Base-by-base conservation (phyloP, 2,797 vertebrate species). In the Cossypha heuglini region DNA sequence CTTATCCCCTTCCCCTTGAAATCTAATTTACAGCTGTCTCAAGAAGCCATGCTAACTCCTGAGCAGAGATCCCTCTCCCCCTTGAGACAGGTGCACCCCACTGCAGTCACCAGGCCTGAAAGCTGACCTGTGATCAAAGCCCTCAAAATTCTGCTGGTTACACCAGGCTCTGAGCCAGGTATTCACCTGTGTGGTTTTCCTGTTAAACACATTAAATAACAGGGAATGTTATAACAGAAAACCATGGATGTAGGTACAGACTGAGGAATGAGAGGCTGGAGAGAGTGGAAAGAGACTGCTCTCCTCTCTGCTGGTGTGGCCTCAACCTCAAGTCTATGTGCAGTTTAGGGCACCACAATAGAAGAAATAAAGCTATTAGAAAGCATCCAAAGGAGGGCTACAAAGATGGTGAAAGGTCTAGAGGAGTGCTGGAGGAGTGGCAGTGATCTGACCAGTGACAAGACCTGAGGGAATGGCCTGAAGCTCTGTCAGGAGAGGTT, bases 401-500 rank as follows among this genome's bases (percentile, higher is more conserved):
- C 0, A 0, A 26, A 72, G 33, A 46, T 46, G 33, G 24, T 35
- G 45, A 58, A 52, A 26, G 18, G 21, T 59, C 21, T n/a, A 48
- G 46, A 24, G 25, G 46, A 48, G 24, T 16, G 14, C 46, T 48
- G 6, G 33, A 83, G 13, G 38, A 9, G 38, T 31, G 45, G 33
- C 51, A 77, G 3, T 4, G 29, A 71, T 58, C 18, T 77, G 43
- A 58, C 5, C 43, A 31, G 3, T 20, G 51, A n/a, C 25, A 77
- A 38, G 9, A 64, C 21, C 6, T 0, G 0, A 72, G 51, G 21
- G 25, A 77, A 52, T 14, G 29, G 40, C 18, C 3, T 35, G 13
- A 59, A 64, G 33, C 4, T 52, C 7, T 45, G 17, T 11, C 49
- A 82, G 45, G 58, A 18, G 18, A 46, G 15, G 25, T 28, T 72